Evolutionary conservation across 2,888 invertebrate species (phyloP).

Genomic region (Subacronicta megacephala): DNA sequence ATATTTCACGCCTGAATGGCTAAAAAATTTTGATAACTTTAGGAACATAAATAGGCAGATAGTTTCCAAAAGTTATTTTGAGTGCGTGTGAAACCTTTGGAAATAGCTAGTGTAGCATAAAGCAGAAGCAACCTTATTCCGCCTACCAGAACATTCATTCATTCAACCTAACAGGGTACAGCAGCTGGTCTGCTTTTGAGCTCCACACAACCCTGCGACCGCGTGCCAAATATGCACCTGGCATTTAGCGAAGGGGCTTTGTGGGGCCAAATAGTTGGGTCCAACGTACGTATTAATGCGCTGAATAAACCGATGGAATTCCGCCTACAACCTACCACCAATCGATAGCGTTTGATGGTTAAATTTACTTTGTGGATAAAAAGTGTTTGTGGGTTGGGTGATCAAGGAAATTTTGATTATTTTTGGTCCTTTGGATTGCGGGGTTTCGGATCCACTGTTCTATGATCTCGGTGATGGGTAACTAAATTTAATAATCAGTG

Average conservation of each 20-base stretch:
- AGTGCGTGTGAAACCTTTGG: too few relatives aligned
- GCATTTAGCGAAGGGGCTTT: conserved; percentile 58
- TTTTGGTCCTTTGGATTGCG: too few relatives aligned
- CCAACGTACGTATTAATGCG: conserved; percentile 51
- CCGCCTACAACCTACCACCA: conserved; percentile 33
- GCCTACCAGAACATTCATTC: conserved; percentile 5
- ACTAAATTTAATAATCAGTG: too few relatives aligned
- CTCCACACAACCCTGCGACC: conserved; percentile 22
- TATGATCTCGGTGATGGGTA: too few relatives aligned
- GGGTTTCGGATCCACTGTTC: too few relatives aligned
- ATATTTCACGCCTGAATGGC: too few relatives aligned
- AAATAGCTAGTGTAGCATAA: too few relatives aligned
- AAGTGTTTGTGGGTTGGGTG: conserved; percentile 22
- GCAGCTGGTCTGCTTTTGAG: conserved; percentile 17
- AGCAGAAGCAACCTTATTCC: not conserved
- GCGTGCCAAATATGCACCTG: conserved; percentile 56
- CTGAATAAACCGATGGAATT: conserved; percentile 58
- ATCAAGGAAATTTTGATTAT: too few relatives aligned
- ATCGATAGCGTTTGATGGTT: conserved; percentile 47
- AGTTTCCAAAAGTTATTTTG: too few relatives aligned
- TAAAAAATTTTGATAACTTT: too few relatives aligned
- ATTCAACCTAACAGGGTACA: conserved; percentile 2
- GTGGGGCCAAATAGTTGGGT: conserved; percentile 58
- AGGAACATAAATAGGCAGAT: too few relatives aligned
- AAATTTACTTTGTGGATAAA: conserved; percentile 44